phyloP scores from a whole-genome alignment of 2,797 vertebrate species.

The Sebastes oblongus region DNA sequence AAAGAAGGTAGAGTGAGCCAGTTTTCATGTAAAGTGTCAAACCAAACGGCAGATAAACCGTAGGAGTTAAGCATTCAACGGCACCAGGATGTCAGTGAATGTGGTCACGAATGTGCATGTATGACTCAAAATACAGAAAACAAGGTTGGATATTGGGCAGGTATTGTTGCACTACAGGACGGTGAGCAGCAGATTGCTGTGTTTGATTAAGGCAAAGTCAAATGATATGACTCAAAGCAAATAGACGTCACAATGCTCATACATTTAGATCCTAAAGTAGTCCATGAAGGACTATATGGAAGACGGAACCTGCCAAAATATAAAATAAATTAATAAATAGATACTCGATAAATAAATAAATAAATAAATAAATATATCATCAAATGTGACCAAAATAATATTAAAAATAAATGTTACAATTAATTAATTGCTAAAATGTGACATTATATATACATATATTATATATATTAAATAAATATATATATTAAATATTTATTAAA shows the following conservation, averaged over 20 bases:
- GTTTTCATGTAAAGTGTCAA: neutral
- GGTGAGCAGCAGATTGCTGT: neutral
- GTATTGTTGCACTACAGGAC: neutral
- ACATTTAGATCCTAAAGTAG: neutral
- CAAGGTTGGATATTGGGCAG: neutral
- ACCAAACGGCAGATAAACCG: neutral
- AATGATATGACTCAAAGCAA: slow-evolving; percentile 14
- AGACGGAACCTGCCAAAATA: too few species aligned
- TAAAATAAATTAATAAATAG: too few species aligned
- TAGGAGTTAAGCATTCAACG: neutral
- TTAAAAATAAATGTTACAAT: too few species aligned
- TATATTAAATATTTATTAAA: neutral
- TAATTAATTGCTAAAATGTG: too few species aligned
- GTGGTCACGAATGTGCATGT: neutral
- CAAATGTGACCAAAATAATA: too few species aligned
- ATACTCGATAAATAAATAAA: too few species aligned
- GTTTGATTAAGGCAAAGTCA: slow-evolving; percentile 21
- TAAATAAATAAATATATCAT: too few species aligned
- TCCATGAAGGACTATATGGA: neutral
- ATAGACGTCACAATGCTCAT: neutral
- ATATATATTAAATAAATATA: too few species aligned
- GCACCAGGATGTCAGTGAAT: neutral
- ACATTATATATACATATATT: too few species aligned
- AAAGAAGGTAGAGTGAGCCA: neutral
- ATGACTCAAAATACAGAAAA: neutral